Evolutionary conservation across 2,797 vertebrate species (phyloP).

Genomic region (Erithacus rubecula): DNA sequence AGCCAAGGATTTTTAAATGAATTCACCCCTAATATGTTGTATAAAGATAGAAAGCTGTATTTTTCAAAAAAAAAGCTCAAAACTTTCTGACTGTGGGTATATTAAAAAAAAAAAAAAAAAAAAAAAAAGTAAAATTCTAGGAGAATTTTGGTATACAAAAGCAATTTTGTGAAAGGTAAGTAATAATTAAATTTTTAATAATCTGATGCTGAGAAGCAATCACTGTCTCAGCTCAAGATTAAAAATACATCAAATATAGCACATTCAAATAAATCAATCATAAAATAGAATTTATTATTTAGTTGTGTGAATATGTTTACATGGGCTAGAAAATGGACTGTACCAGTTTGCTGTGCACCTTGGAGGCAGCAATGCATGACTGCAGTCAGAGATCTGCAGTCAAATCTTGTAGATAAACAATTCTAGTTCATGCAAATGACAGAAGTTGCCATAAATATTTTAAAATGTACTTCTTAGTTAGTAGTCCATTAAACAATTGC

Average conservation of each 20-base stretch:
- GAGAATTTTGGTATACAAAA: neutral
- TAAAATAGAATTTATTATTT: neutral
- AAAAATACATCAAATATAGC: neutral
- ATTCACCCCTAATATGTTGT: neutral
- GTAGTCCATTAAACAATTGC: neutral
- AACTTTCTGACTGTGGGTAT: neutral
- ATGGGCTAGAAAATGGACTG: neutral
- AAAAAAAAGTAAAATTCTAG: neutral
- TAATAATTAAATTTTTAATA: neutral
- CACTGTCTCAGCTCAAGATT: neutral
- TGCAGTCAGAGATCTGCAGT: neutral
- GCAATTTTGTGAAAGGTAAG: neutral
- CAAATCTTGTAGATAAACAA: neutral
- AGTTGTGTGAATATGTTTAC: neutral
- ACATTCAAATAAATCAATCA: neutral
- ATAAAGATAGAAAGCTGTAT: neutral
- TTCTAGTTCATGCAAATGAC: neutral
- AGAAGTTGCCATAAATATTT: neutral
- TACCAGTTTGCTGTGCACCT: neutral
- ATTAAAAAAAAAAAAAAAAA: neutral
- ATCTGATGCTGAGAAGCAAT: neutral
- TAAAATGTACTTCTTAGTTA: neutral
- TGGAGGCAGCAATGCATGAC: neutral
- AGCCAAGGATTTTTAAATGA: neutral
- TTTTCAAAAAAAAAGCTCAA: neutral